These are phyloP conservation scores for Petromus typicus DNA, from an alignment of 2,113 vertebrate species.

Conservation along the genomic window DNA sequence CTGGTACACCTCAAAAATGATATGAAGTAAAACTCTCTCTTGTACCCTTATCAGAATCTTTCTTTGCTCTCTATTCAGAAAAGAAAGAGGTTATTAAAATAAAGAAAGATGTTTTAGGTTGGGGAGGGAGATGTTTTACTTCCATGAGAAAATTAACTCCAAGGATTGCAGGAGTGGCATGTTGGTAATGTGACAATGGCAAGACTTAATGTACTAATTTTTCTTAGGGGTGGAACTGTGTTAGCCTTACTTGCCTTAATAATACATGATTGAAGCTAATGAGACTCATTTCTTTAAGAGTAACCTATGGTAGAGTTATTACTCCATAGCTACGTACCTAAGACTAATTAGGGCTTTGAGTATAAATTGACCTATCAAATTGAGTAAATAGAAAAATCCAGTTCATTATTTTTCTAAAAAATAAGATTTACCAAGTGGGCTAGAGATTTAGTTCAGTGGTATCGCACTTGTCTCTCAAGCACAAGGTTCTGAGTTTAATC, in stretches of 20 bases:
- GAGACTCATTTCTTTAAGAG: not conserved
- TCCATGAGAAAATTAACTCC: not conserved
- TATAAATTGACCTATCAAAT: not conserved
- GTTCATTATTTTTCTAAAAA: slow-evolving; percentile 24
- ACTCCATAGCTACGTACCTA: not conserved
- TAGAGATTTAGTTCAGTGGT: no score
- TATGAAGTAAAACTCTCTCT: slow-evolving; percentile 3
- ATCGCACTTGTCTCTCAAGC: no score
- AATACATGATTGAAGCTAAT: not conserved
- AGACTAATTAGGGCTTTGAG: slow-evolving; percentile 32
- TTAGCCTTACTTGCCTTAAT: not conserved
- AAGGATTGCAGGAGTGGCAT: not conserved
- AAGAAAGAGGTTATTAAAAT: not conserved
- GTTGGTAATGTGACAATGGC: not conserved
- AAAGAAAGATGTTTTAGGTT: not conserved
- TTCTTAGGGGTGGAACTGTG: not conserved
- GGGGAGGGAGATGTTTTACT: not conserved
- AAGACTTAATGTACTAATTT: not conserved
- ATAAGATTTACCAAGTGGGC: not conserved
- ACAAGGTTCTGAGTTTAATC: no score
- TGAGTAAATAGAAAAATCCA: not conserved
- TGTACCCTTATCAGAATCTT: not conserved
- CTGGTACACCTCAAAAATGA: not conserved
- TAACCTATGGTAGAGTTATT: not conserved
- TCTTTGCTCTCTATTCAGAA: not conserved